Evolutionary conservation across 2,888 invertebrate genomes (phyloP).

Genomic region (Gastracanthus pulcherrimus): DNA sequence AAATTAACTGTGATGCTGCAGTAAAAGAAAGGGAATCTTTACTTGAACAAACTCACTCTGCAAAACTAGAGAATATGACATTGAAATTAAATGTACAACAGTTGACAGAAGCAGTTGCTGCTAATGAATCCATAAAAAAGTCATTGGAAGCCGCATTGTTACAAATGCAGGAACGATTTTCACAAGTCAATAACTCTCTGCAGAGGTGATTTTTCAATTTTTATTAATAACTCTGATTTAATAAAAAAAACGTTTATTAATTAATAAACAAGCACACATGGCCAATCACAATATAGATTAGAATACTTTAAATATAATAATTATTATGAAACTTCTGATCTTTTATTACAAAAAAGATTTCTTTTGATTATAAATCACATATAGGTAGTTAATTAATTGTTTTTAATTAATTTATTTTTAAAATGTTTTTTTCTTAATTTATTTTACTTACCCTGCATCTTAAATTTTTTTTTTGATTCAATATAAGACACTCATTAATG

Average conservation of each 20-base stretch:
- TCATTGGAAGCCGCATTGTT: slow-evolving; percentile 62
- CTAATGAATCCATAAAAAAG: slow-evolving; percentile 58
- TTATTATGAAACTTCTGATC: not conserved
- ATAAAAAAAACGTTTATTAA: too few relatives aligned
- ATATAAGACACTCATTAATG: not conserved
- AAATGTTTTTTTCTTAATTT: not conserved
- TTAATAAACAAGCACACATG: too few relatives aligned
- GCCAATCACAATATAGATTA: too few relatives aligned
- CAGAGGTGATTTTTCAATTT: slow-evolving; percentile 40
- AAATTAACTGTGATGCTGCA: slow-evolving; percentile 64
- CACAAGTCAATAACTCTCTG: slow-evolving; percentile 40
- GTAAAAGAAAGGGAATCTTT: slow-evolving; percentile 67
- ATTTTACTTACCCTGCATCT: not conserved
- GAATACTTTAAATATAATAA: not conserved
- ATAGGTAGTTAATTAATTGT: too few relatives aligned
- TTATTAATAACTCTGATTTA: not conserved
- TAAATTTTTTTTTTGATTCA: not conserved
- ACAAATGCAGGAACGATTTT: slow-evolving; percentile 44
- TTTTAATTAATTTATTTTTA: too few relatives aligned
- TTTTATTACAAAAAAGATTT: not conserved
- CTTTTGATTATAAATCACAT: not conserved
- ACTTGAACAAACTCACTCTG: slow-evolving; percentile 62
- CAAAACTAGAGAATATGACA: slow-evolving; percentile 65
- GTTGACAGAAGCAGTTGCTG: slow-evolving; percentile 59
- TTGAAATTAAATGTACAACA: slow-evolving; percentile 63